Evolutionary conservation across 2,113 vertebrate species (phyloP), one percentile per base, ranked within the genome.

Genomic region (Crypturellus undulatus): DNA sequence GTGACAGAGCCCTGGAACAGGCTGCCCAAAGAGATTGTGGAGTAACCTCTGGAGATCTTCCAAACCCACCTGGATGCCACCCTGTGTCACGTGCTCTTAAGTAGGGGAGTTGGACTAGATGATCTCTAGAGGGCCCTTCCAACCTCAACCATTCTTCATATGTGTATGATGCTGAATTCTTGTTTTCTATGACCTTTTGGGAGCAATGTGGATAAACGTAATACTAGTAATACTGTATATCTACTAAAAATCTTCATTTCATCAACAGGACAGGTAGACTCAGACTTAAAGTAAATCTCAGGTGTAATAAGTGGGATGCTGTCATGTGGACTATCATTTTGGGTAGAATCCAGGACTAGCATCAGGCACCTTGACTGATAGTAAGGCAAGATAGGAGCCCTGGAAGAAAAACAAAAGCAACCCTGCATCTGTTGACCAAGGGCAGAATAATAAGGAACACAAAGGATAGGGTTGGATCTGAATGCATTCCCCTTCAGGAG

Each of bases 121-220:
- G 49, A 49, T 49, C 21, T 49, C 49, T 49, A 49, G 21, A 49
- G 20, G 21, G 22, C 21, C 49, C 49, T 49, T 49, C 21, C 49
- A 49, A 49, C 21, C 49, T 49, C 49, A 49, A 49, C 49, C 49
- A 49, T 49, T 49, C 21, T 49, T 49, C 22, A 21, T 49, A 11
- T 49, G 49, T 49, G 21, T 49, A 49, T 32, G 69, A 67, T 60
- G n/a, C 47, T 60, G 42, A 87, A 68, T 75, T 65, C 21, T 62
- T 95, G 26, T 84, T 93, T 92, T 86, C 58, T 47, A 18, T 14
- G 25, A 70, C 24, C 56, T 78, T 94, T 75, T 75, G 79, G 73
- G 24, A 47, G 75, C 24, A 28, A 14, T 28, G 42, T 40, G 65
- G 42, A 76, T 36, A 76, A 84, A 81, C 10, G 3, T 21, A 86